phyloP scores from a whole-genome alignment of 1,140 invertebrate genomes.

The Panagrolaimus sp. region DNA sequence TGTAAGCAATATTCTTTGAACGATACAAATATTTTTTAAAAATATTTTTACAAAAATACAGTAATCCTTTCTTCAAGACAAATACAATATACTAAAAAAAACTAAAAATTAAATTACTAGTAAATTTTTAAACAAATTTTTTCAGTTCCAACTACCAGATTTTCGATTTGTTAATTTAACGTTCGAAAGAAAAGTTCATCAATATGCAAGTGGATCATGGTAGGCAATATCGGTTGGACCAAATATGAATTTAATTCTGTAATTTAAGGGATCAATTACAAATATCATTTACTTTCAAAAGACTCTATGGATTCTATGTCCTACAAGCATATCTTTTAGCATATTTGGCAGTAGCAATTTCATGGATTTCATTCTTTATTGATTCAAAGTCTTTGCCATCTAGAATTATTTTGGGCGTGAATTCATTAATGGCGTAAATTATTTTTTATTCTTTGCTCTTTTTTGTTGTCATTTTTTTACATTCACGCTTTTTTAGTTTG shows the following conservation, averaged over 20 bases:
- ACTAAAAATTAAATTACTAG: no score
- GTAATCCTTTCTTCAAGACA: no score
- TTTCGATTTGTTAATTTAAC: constrained; percentile 45
- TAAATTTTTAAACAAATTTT: no score
- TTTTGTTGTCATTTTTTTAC: constrained; percentile 12
- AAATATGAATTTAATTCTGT: constrained; percentile 13
- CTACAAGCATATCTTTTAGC: constrained; percentile 38
- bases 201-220: constrained; percentile 38
- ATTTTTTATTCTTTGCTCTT: constrained; percentile 32
- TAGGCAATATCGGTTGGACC: no score
- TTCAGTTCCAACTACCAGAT: constrained; percentile 37
- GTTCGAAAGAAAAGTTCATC: constrained; percentile 26
- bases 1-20: background rate
- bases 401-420: constrained; percentile 43
- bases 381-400: constrained; percentile 46
- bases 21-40: background rate
- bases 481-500: constrained; percentile 14
- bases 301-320: constrained; percentile 47
- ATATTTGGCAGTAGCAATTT: constrained; percentile 51
- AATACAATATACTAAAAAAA: no score
- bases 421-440: constrained; percentile 32
- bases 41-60: no score
- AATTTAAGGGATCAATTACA: constrained; percentile 13
- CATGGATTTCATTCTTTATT: constrained; percentile 46
- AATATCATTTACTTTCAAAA: constrained; percentile 42